Conservation (phyloP, 1,140 invertebrate genomes). For the Phocides pigmalion region DNA sequence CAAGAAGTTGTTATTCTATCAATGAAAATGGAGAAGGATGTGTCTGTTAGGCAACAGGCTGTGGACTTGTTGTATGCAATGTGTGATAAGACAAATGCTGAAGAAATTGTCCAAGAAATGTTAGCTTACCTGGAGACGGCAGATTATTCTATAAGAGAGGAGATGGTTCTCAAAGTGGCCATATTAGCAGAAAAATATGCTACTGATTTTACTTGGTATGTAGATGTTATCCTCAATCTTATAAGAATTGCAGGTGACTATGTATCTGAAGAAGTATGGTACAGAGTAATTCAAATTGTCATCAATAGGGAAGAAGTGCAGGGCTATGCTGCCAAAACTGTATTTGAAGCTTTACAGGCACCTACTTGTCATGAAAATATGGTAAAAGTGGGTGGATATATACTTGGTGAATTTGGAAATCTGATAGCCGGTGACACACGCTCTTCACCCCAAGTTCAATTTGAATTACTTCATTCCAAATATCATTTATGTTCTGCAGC, state of each 20-base stretch:
- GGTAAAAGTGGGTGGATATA: slow-evolving; percentile 99
- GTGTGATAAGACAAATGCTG: slow-evolving; percentile 99
- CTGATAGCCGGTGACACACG: slow-evolving; percentile 99
- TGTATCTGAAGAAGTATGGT: slow-evolving; percentile 99
- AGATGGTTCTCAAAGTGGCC: slow-evolving; percentile 99
- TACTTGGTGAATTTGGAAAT: slow-evolving; percentile 99
- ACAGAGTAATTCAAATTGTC: slow-evolving; percentile 99
- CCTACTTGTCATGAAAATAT: slow-evolving; percentile 99
- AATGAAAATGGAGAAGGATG: slow-evolving; percentile 99
- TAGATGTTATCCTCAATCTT: slow-evolving; percentile 99
- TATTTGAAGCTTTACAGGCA: slow-evolving; percentile 99
- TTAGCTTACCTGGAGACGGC: slow-evolving; percentile 99
- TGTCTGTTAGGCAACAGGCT: slow-evolving; percentile 98
- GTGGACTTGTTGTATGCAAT: slow-evolving; percentile 99
- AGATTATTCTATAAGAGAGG: slow-evolving; percentile 99
- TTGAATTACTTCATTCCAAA: slow-evolving; percentile 98
- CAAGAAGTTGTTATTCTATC: slow-evolving; percentile 99
- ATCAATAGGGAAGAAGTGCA: slow-evolving; percentile 99
- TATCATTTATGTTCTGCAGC: slow-evolving; percentile 98
- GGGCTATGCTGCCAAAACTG: slow-evolving; percentile 99
- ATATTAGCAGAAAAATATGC: slow-evolving; percentile 99
- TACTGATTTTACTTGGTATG: slow-evolving; percentile 99
- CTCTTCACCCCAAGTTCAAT: slow-evolving; percentile 97
- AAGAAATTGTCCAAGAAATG: slow-evolving; percentile 99
- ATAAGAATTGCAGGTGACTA: slow-evolving; percentile 99